These are phyloP conservation scores for Cichlasoma orientale DNA, from an alignment of 2,797 vertebrate species.

Conservation along the genomic window DNA sequence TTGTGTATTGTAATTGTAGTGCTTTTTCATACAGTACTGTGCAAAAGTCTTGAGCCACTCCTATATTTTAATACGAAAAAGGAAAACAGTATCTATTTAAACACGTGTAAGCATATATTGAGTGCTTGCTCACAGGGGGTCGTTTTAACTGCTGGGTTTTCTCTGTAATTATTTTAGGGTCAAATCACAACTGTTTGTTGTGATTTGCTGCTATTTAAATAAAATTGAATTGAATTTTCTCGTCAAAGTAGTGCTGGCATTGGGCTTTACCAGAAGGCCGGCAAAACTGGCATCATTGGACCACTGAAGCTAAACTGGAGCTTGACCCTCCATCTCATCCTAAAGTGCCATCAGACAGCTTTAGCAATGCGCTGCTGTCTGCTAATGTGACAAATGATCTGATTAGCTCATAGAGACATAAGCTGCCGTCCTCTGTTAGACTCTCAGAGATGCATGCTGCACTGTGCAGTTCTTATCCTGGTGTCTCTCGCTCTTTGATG, in stretches of 20 bases:
- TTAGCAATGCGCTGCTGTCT: neutral
- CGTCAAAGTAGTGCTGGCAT: neutral
- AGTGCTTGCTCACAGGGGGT: no score
- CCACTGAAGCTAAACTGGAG: neutral
- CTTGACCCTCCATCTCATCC: neutral
- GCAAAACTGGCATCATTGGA: neutral
- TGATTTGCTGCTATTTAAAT: no score
- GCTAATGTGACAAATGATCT: neutral
- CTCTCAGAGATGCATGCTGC: neutral
- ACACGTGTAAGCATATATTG: no score
- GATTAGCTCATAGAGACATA: neutral
- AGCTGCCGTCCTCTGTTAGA: neutral
- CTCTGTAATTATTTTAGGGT: no score
- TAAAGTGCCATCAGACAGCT: neutral
- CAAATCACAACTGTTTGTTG: no score
- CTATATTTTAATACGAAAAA: no score
- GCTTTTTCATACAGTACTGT: neutral
- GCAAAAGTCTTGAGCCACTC: neutral
- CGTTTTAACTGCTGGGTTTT: no score
- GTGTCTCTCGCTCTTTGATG: slow-evolving; percentile 28
- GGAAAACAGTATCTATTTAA: no score
- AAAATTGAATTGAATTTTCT: neutral
- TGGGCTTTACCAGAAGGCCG: neutral
- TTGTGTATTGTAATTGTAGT: no score
- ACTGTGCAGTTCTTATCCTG: neutral